These are phyloP conservation scores for Eupithecia abbreviata DNA, from an alignment of 2,888 invertebrate species.

Conservation along the genomic window DNA sequence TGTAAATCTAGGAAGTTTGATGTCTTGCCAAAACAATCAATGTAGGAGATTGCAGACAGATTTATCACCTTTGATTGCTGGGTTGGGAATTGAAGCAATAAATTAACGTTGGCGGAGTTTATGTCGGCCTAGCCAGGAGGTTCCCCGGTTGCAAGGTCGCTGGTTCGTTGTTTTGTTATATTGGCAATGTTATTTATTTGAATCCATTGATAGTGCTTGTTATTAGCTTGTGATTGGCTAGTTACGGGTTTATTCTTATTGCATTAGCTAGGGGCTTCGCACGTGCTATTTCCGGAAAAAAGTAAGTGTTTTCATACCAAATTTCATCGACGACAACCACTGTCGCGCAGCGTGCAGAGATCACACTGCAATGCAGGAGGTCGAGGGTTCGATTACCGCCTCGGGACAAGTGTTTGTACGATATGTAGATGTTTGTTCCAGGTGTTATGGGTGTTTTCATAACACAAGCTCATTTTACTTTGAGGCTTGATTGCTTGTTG, in stretches of 20 bases:
- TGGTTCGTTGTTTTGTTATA: not conserved
- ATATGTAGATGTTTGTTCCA: not conserved
- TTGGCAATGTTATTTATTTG: slow-evolving; percentile 3
- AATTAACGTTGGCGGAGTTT: slow-evolving; percentile 2
- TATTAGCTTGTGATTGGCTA: not conserved
- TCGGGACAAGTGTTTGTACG: not conserved
- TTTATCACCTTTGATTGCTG: slow-evolving; percentile 11
- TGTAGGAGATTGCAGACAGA: slow-evolving; percentile 24
- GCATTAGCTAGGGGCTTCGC: not conserved
- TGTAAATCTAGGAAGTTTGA: slow-evolving; percentile 53
- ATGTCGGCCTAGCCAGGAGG: not conserved
- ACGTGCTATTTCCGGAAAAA: not conserved
- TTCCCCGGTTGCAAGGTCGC: not conserved
- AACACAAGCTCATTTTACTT: not conserved
- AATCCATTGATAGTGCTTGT: not conserved
- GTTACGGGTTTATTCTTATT: not conserved
- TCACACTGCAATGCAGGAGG: too few species aligned
- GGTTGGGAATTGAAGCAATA: slow-evolving; percentile 23
- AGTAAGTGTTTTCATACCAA: not conserved
- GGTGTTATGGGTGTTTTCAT: too few species aligned
- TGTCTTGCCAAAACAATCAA: slow-evolving; percentile 52
- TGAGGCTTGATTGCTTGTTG: not conserved
- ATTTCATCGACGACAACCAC: not conserved
- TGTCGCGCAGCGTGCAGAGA: not conserved
- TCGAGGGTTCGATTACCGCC: not conserved